Conservation (phyloP, 2,797 vertebrate genomes). For the Emys orbicularis region DNA sequence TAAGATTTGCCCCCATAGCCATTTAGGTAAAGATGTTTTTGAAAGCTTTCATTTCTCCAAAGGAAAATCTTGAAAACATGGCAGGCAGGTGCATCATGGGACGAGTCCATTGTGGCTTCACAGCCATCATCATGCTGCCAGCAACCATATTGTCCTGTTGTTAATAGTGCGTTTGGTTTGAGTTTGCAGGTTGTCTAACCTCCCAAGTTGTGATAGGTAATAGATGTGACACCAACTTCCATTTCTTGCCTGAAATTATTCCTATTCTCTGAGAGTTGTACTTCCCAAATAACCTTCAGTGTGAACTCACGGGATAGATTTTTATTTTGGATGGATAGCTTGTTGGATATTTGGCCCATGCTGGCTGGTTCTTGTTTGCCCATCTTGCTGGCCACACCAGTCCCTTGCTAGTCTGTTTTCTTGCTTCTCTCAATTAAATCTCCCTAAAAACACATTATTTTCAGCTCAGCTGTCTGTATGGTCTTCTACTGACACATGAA, state of each 20-base stretch:
- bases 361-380: background rate
- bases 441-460: background rate
- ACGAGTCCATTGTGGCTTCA: background rate
- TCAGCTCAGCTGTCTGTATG: background rate
- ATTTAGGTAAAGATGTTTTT: background rate
- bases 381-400: background rate
- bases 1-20: background rate
- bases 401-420: background rate
- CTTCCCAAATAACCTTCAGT: background rate
- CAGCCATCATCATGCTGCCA: background rate
- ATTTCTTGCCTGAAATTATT: background rate
- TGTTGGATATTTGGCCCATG: background rate
- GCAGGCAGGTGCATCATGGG: background rate
- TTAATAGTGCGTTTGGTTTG: background rate
- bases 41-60: background rate
- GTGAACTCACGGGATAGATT: background rate
- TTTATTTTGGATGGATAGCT: background rate
- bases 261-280: background rate
- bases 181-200: background rate
- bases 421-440: background rate
- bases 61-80: background rate
- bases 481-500: rapidly evolving
- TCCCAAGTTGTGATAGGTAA: background rate
- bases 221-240: background rate
- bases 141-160: background rate